Evolutionary conservation across 2,113 vertebrate species (phyloP).

Genomic region (Tragelaphus imberbis): DNA sequence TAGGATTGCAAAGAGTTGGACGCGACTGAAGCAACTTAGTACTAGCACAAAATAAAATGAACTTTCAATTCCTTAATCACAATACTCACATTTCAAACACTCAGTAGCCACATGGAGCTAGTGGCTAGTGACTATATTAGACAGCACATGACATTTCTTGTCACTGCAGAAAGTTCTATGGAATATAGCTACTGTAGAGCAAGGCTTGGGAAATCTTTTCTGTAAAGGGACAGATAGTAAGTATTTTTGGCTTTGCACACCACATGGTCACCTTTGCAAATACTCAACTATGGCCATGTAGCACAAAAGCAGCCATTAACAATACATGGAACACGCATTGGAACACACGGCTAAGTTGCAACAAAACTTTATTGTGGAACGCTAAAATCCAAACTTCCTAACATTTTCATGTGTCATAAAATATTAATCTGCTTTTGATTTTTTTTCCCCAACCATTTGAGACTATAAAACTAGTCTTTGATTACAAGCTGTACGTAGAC

Average conservation of each 20-base stretch:
- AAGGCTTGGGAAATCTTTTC: background rate
- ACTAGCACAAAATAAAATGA: background rate
- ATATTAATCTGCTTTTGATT: background rate
- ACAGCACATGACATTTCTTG: background rate
- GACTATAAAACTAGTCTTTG: background rate
- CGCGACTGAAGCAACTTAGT: background rate
- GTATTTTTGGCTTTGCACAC: background rate
- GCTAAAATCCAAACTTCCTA: background rate
- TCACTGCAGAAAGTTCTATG: background rate
- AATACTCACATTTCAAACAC: background rate
- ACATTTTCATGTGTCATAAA: background rate
- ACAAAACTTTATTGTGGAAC: background rate
- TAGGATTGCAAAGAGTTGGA: background rate
- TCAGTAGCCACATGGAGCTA: background rate
- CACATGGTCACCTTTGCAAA: background rate
- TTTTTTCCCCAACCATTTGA: background rate
- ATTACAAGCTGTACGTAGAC: background rate
- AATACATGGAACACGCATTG: background rate
- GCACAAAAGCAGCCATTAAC: background rate
- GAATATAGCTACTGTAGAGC: background rate
- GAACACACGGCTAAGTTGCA: background rate
- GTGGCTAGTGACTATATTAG: background rate
- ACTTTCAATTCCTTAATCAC: background rate
- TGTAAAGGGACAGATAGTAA: background rate
- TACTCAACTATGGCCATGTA: background rate